Evolutionary conservation across 2,113 vertebrate genomes (phyloP).

Genomic region (Lasiurus cinereus): DNA sequence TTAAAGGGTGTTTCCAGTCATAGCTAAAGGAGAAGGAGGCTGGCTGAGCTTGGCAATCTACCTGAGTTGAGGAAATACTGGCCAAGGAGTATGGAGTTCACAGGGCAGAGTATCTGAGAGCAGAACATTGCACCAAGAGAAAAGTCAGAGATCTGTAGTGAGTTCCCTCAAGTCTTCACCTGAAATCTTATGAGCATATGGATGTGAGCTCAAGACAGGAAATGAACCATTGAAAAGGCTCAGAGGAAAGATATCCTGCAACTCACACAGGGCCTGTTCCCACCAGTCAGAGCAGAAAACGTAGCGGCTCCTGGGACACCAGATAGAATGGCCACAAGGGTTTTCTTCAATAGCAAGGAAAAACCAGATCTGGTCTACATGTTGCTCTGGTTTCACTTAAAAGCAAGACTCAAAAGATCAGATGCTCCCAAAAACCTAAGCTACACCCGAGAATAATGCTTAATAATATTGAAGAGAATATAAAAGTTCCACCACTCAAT

Average conservation of each 20-base stretch:
- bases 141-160: background rate
- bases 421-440: background rate
- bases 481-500: slow-evolving; percentile 27
- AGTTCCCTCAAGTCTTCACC: background rate
- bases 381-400: background rate
- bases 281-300: background rate
- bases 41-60: background rate
- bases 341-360: background rate
- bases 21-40: background rate
- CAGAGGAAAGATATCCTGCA: background rate
- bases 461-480: slow-evolving; percentile 26
- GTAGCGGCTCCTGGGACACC: too few relatives aligned
- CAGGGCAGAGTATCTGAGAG: background rate
- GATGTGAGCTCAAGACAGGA: background rate
- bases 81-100: background rate
- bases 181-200: background rate
- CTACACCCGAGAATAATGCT: background rate
- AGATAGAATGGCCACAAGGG: background rate
- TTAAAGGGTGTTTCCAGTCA: background rate
- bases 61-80: background rate
- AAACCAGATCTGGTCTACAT: background rate
- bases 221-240: background rate
- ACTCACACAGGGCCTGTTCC: background rate
- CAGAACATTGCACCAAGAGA: background rate
- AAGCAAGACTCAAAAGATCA: background rate